phyloP scores from a whole-genome alignment of 1,140 invertebrate genomes.

The Gonatopus flavifemur region DNA sequence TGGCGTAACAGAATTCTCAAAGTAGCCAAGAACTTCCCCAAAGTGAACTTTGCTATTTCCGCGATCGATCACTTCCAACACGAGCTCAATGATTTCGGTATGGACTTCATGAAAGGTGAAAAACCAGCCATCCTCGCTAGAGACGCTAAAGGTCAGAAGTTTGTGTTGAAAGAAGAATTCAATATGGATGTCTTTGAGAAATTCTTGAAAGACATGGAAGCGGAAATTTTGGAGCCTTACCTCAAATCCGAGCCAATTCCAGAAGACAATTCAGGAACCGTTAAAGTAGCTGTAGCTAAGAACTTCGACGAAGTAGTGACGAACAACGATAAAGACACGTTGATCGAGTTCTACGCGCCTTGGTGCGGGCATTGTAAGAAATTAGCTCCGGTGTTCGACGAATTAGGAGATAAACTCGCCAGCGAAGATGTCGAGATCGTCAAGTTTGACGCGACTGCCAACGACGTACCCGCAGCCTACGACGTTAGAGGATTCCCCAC shows the following conservation, averaged over 20 bases:
- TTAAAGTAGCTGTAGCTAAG: constrained; percentile 92
- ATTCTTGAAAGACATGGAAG: constrained; percentile 87
- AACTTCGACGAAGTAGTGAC: constrained; percentile 96
- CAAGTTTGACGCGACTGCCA: constrained; percentile 98
- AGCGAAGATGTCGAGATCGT: constrained; percentile 91
- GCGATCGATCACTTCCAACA: constrained; percentile 92
- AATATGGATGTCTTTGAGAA: constrained; percentile 82
- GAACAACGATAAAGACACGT: constrained; percentile 88
- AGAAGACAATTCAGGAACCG: constrained; percentile 78
- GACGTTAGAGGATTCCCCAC: constrained; percentile 98
- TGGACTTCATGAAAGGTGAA: constrained; percentile 83
- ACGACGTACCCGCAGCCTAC: constrained; percentile 92
- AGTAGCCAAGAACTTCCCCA: constrained; percentile 84
- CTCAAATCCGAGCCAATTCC: constrained; percentile 95
- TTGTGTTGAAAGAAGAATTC: constrained; percentile 88
- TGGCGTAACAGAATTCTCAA: constrained; percentile 97
- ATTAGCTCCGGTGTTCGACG: constrained; percentile 89
- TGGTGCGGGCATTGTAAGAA: constrained; percentile 99
- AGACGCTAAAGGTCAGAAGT: constrained; percentile 85
- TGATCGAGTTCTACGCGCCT: constrained; percentile 98
- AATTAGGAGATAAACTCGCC: constrained; percentile 88
- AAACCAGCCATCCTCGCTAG: constrained; percentile 87
- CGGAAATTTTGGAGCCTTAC: constrained; percentile 85
- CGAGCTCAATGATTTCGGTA: constrained; percentile 91
- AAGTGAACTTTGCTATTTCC: constrained; percentile 86